Percentiles rank a stretch among this genome's conserved stretches.
Conservation (phyloP, 2,888 invertebrate species). For the Colletes collaris region DNA sequence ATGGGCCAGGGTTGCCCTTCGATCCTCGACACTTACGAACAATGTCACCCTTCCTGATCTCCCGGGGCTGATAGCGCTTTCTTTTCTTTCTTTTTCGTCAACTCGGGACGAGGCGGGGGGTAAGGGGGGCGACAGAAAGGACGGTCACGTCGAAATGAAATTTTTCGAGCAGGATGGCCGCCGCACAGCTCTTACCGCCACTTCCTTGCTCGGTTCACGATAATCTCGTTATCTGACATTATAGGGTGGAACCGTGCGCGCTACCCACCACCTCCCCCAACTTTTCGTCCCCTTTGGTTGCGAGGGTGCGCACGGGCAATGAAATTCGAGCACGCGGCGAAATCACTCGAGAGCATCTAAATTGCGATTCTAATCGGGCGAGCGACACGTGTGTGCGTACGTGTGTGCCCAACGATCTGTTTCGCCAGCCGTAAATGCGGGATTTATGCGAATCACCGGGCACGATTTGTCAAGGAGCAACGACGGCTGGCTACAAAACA, state of each 20-base stretch:
- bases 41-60: constrained; percentile 67
- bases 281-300: constrained; percentile 36
- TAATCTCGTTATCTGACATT: constrained; percentile 78
- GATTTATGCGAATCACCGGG: constrained; percentile 55
- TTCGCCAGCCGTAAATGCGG: constrained; percentile 58
- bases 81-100: constrained; percentile 9
- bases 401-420: constrained; percentile 53
- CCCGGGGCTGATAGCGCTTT: constrained; percentile 48
- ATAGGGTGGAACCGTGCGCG: constrained; percentile 53
- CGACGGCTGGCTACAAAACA: constrained; percentile 24
- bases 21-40: constrained; percentile 74
- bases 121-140: background rate
- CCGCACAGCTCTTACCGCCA: constrained; percentile 38
- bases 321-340: constrained; percentile 67
- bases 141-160: constrained; percentile 65
- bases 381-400: background rate
- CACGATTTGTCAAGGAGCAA: constrained; percentile 42
- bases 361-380: constrained; percentile 67
- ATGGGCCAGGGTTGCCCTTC: constrained; percentile 33
- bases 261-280: constrained; percentile 9
- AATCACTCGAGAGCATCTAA: constrained; percentile 65
- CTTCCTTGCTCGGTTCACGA: constrained; percentile 60
- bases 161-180: constrained; percentile 55
- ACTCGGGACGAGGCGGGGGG: background rate
- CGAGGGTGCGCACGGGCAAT: constrained; percentile 57